These are phyloP conservation scores for Monochamus saltuarius DNA, from an alignment of 1,140 invertebrate genomes.

Conservation along the genomic window DNA sequence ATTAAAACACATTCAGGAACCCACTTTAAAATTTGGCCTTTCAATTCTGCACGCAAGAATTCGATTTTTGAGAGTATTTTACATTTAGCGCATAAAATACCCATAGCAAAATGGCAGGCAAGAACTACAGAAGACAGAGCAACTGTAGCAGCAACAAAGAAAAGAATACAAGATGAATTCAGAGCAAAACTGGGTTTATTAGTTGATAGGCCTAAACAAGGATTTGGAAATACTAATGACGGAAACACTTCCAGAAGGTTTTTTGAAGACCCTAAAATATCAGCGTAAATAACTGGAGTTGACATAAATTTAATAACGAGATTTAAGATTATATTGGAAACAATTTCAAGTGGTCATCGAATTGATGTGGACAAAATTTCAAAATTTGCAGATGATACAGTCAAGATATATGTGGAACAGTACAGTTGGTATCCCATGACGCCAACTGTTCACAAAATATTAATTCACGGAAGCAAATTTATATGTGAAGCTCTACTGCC, in stretches of 20 bases:
- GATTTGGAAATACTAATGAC: constrained; percentile 24
- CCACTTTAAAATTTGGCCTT: too few species aligned
- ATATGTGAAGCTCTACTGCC: constrained; percentile 34
- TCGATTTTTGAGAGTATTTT: too few species aligned
- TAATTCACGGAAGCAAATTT: constrained; percentile 36
- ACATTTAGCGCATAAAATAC: too few species aligned
- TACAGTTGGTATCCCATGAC: constrained; percentile 46
- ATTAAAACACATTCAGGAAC: too few species aligned
- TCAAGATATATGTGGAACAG: constrained; percentile 32
- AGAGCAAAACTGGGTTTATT: too few species aligned
- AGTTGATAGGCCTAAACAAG: constrained; percentile 17
- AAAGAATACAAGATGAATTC: too few species aligned
- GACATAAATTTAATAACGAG: constrained; percentile 29
- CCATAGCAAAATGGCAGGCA: too few species aligned
- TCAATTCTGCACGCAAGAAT: too few species aligned
- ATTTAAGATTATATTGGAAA: constrained; percentile 34
- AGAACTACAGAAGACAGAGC: too few species aligned
- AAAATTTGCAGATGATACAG: not conserved
- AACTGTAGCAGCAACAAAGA: too few species aligned
- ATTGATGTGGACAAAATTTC: too few species aligned
- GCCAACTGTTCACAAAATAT: constrained; percentile 45
- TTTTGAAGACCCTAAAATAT: constrained; percentile 11
- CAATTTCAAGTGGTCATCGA: constrained; percentile 37
- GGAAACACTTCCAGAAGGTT: constrained; percentile 22
- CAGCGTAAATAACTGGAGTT: constrained; percentile 9